phyloP scores from a whole-genome alignment of 2,113 vertebrate genomes.

The Sterna hirundo region DNA sequence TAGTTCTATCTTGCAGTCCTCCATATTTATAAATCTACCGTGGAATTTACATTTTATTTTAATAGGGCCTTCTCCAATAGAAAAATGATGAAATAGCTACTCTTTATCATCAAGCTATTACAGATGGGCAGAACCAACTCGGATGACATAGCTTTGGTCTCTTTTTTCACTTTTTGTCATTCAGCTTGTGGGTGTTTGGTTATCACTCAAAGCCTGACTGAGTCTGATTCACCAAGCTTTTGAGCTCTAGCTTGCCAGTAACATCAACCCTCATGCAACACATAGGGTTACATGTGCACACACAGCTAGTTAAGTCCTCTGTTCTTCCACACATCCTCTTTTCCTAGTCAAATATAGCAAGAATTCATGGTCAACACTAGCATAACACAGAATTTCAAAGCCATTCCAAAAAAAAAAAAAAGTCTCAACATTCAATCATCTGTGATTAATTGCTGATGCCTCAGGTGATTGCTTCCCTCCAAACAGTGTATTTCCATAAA shows the following conservation, averaged over 20 bases:
- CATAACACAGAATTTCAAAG: not conserved
- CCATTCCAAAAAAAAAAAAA: not conserved
- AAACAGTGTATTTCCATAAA: not conserved
- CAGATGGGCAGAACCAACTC: not conserved
- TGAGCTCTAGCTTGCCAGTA: not conserved
- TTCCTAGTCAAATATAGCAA: not conserved
- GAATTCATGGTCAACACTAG: not conserved
- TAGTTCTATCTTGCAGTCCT: not conserved
- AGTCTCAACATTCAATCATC: not conserved
- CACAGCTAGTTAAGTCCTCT: not conserved
- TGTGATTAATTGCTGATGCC: not conserved
- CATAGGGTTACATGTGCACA: not conserved
- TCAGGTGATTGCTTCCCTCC: not conserved
- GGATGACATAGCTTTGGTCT: not conserved
- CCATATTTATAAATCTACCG: not conserved
- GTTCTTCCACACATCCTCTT: not conserved
- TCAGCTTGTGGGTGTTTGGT: not conserved
- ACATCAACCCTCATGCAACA: not conserved
- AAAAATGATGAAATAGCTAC: not conserved
- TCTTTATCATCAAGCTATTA: not conserved
- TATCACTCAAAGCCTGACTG: not conserved
- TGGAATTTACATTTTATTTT: not conserved
- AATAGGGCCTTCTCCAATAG: not conserved
- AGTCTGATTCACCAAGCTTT: not conserved
- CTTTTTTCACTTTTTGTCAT: not conserved